Evolutionary conservation across 2,888 invertebrate species (phyloP).

Genomic region (Sphinx pinastri): DNA sequence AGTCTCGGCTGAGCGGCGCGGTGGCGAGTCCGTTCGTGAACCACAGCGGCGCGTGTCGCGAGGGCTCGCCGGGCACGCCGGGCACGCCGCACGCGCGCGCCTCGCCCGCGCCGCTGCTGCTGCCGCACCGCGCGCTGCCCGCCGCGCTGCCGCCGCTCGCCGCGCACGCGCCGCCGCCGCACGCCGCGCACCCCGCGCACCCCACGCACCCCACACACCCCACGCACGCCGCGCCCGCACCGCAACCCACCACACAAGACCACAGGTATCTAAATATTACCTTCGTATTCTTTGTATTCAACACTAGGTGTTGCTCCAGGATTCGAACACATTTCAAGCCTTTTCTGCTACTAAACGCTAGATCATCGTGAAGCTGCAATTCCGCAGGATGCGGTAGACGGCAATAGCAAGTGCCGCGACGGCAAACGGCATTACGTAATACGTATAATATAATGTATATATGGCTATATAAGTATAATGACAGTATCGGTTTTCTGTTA

Average conservation of each 20-base stretch:
- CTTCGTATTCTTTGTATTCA: too few relatives aligned
- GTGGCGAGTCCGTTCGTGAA: slow-evolving; percentile 84
- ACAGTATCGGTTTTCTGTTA: too few relatives aligned
- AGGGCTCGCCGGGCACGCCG: slow-evolving; percentile 60
- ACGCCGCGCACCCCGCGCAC: slow-evolving; percentile 67
- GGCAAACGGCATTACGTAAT: too few relatives aligned
- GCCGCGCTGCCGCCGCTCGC: slow-evolving; percentile 52
- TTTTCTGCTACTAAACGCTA: too few relatives aligned
- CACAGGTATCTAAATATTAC: slow-evolving; percentile 55
- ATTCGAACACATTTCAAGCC: too few relatives aligned
- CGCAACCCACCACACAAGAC: slow-evolving; percentile 61
- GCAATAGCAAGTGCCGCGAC: too few relatives aligned
- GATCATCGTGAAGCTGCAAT: too few relatives aligned
- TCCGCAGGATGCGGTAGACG: too few relatives aligned
- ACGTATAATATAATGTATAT: too few relatives aligned
- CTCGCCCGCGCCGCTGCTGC: slow-evolving; percentile 53
- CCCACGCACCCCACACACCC: slow-evolving; percentile 54
- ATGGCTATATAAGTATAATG: too few relatives aligned
- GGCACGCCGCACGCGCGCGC: slow-evolving; percentile 77
- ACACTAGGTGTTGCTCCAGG: too few relatives aligned
- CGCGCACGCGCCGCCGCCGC: slow-evolving; percentile 55
- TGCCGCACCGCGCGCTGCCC: slow-evolving; percentile 55
- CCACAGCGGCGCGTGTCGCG: slow-evolving; percentile 54
- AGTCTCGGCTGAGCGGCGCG: slow-evolving; percentile 62
- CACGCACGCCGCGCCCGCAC: slow-evolving; percentile 69